These are phyloP conservation scores for Porites evermanni DNA, from an alignment of 92 coral and sea anemone species.

Conservation along the genomic window DNA sequence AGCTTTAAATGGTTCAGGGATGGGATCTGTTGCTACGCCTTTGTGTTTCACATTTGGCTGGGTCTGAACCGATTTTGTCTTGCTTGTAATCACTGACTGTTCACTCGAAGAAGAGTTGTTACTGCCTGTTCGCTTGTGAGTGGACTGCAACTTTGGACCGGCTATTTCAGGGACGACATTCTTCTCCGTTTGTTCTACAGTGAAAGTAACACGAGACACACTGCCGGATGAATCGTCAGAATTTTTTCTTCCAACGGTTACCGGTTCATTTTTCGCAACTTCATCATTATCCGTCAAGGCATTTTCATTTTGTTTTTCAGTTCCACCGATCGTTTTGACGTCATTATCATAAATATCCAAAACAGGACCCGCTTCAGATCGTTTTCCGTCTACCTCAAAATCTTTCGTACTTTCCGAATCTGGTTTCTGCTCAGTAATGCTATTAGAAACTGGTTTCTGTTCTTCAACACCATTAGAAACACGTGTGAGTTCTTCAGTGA, in stretches of 20 bases:
- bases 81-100: slow-evolving; percentile 47
- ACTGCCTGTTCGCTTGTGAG: neutral
- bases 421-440: neutral
- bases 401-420: no score
- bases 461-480: neutral
- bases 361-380: neutral
- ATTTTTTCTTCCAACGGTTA: neutral
- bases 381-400: no score
- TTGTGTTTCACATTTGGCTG: slow-evolving; percentile 81
- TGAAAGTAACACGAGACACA: neutral
- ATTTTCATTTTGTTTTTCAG: neutral
- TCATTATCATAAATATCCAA: neutral
- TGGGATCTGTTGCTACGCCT: slow-evolving; percentile 83
- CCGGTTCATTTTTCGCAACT: neutral
- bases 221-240: slow-evolving; percentile 12
- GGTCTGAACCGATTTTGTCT: slow-evolving; percentile 85
- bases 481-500: neutral
- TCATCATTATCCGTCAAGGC: neutral
- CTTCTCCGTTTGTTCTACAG: neutral
- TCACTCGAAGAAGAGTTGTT: slow-evolving; percentile 14
- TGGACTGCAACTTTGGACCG: neutral
- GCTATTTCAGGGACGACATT: neutral
- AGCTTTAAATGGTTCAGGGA: slow-evolving; percentile 82
- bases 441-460: neutral
- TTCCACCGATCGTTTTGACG: neutral